phyloP scores from a whole-genome alignment of 2,888 invertebrate species.

The Cantharis flavilabris region DNA sequence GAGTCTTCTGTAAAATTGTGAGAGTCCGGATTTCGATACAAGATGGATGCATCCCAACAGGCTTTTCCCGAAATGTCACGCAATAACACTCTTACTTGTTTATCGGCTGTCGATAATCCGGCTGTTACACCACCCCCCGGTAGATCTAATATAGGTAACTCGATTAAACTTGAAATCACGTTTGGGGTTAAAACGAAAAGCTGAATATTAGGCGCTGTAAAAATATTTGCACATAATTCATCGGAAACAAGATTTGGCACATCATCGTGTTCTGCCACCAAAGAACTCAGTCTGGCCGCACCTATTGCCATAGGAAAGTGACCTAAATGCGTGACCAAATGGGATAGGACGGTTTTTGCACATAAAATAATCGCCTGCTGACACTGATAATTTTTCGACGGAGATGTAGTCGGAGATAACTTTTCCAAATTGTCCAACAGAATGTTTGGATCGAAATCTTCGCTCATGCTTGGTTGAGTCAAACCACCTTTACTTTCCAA shows the following conservation, averaged over 20 bases:
- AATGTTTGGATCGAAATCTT: slow-evolving; percentile 76
- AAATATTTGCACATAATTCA: slow-evolving; percentile 79
- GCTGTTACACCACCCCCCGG: slow-evolving; percentile 78
- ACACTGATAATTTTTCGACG: slow-evolving; percentile 58
- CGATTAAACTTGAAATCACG: slow-evolving; percentile 85
- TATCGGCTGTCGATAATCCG: slow-evolving; percentile 78
- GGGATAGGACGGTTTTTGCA: slow-evolving; percentile 69
- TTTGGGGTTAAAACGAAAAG: slow-evolving; percentile 84
- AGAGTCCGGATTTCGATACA: slow-evolving; percentile 75
- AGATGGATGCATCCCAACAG: slow-evolving; percentile 93
- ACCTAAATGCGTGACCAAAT: slow-evolving; percentile 89
- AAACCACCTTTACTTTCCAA: slow-evolving; percentile 58
- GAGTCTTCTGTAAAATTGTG: not conserved
- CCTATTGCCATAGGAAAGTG: slow-evolving; percentile 94
- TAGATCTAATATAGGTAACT: slow-evolving; percentile 81
- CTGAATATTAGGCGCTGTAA: slow-evolving; percentile 82
- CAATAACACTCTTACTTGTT: slow-evolving; percentile 79
- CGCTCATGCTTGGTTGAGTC: slow-evolving; percentile 59
- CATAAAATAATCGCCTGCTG: slow-evolving; percentile 63
- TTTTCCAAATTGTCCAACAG: slow-evolving; percentile 69
- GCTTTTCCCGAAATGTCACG: slow-evolving; percentile 93
- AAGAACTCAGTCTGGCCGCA: slow-evolving; percentile 84
- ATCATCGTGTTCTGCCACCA: slow-evolving; percentile 93
- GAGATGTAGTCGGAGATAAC: slow-evolving; percentile 55
- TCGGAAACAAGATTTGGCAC: slow-evolving; percentile 73